phyloP scores from a whole-genome alignment of 2,797 vertebrate genomes.

The Chloroceryle amazona region DNA sequence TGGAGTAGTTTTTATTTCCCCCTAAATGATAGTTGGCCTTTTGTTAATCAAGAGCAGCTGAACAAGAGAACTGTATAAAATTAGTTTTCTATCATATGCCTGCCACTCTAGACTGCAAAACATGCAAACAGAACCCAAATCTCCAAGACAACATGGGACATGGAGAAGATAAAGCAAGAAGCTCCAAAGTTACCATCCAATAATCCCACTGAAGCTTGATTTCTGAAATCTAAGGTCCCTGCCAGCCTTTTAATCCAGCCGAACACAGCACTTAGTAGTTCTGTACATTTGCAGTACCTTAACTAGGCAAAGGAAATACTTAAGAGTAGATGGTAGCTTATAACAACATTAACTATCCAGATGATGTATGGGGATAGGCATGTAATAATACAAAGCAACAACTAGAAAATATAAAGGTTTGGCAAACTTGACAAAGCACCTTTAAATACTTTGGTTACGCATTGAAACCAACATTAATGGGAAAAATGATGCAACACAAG shows the following conservation, averaged over 20 bases:
- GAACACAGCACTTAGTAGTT: not conserved
- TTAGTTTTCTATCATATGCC: not conserved
- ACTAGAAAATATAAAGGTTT: not conserved
- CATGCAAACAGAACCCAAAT: not conserved
- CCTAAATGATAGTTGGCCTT: slow-evolving; percentile 10
- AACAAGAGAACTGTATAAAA: slow-evolving; percentile 1
- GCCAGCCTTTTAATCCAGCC: not conserved
- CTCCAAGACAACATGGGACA: not conserved
- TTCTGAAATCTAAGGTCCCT: not conserved
- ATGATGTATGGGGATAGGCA: not conserved
- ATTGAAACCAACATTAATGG: not conserved
- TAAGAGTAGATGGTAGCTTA: not conserved
- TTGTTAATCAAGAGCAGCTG: not conserved
- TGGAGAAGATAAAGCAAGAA: not conserved
- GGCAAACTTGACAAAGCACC: not conserved
- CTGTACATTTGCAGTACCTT: not conserved
- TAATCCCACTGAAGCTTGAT: not conserved
- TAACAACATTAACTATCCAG: not conserved
- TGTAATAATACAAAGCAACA: not conserved
- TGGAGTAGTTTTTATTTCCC: not conserved
- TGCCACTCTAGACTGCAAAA: not conserved
- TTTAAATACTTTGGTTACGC: not conserved
- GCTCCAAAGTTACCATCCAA: not conserved
- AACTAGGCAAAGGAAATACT: not conserved
- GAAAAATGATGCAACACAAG: not conserved